Evolutionary conservation across 2,888 invertebrate species (phyloP).

Genomic region (Ephialtes manifestator): DNA sequence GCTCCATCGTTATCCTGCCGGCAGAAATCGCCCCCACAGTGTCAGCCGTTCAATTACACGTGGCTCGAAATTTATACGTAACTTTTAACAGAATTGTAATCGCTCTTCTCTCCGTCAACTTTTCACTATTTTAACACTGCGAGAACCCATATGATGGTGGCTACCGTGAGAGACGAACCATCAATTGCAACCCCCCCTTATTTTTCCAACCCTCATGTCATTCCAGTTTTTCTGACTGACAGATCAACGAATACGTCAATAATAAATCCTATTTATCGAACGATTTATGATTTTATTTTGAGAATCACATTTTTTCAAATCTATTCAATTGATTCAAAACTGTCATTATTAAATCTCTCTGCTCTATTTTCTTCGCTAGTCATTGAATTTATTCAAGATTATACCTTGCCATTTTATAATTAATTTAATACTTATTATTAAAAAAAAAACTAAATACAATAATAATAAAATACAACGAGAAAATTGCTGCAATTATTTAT

Average conservation of each 20-base stretch:
- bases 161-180: slow-evolving; percentile 29
- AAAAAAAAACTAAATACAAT: too few species aligned
- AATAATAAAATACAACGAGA: too few species aligned
- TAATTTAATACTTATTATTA: too few species aligned
- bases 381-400: too few species aligned
- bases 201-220: slow-evolving; percentile 59
- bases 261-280: slow-evolving; percentile 3
- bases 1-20: slow-evolving; percentile 13
- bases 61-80: neutral
- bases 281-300: neutral
- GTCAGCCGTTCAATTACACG: slow-evolving; percentile 42
- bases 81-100: slow-evolving; percentile 54
- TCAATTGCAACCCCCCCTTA: slow-evolving; percentile 43
- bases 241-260: slow-evolving; percentile 15
- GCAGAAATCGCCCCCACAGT: slow-evolving; percentile 11
- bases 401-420: too few species aligned
- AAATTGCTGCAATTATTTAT: too few species aligned
- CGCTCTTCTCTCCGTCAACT: slow-evolving; percentile 42
- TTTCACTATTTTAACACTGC: slow-evolving; percentile 42
- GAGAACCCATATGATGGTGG: slow-evolving; percentile 52
- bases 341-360: too few species aligned
- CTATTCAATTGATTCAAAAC: neutral
- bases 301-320: neutral
- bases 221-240: slow-evolving; percentile 42
- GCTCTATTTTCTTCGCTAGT: too few species aligned